Evolutionary conservation across 2,797 vertebrate genomes (phyloP), one percentile per base, ranked within the genome.

Genomic region (Hybognathus amarus): DNA sequence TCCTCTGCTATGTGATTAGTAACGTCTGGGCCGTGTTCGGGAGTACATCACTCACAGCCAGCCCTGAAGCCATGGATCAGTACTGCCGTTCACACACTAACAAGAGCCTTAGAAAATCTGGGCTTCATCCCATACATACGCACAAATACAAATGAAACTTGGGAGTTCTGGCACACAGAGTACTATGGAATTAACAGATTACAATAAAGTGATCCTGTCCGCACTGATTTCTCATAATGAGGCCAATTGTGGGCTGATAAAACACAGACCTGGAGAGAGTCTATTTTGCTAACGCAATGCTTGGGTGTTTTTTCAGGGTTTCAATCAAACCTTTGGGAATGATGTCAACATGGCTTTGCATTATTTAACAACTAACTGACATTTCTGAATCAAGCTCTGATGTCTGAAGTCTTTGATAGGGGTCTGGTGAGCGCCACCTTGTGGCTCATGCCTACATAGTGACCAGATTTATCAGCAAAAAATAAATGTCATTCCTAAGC

Each of bases 41-140:
- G 85, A 86, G 78, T 91, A 86, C 61, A 85, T 89, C 88, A 24
- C 83, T 82, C 84, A 71, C 47, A 50, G 82, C 64, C 83, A 83
- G 47, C 50, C 71, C 67, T 80, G 82, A 73, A 75, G 70, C 47
- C 52, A 63, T 69, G 67, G 83, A 90, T 87, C 83, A 86, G 90
- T 83, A 17, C 83, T 76, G 83, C 42, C 64, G 64, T 83, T 77
- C 77, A 71, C 77, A 71, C 67, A 47, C 73, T 87, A 89, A 73
- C 74, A 70, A 84, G 82, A 45, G 71, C 68, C 64, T 71, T 54
- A 27, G 10, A 76, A 76, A 83, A 84, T 59, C 83, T 45, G 70
- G 85, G 66, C 64, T 77, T 63, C 40, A 27, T 83, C 61, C 83
- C 80, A 79, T 80, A 82, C 64, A 61, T 73, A 61, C 30, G 50